Evolutionary conservation across 2,888 invertebrate species (phyloP), one percentile per base, ranked within the genome.

Genomic region (Coecobrya sp.): DNA sequence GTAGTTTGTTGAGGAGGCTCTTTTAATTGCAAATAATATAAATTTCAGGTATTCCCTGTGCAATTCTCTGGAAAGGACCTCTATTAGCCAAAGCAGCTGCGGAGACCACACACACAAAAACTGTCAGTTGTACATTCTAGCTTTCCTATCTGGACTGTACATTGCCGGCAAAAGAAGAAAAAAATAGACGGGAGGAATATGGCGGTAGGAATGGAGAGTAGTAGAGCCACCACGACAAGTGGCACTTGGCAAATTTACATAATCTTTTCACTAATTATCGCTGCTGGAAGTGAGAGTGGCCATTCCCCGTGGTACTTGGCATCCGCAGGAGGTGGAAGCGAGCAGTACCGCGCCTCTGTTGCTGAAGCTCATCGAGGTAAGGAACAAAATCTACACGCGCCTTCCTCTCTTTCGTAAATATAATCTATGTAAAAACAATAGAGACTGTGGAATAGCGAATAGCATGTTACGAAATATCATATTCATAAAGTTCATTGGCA

Each of bases 201-300:
- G 84, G 84, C 84, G 19, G 16, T 89, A 52, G 82, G 89, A 82
- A 68, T 70, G 55, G 55, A 65, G 68, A 68, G 81, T 30, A 68
- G 81, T 30, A 49, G 36, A 19, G 55, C 76, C 42, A 62, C 79
- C 76, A 79, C 42, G 76, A 79, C 85, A 68, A 90, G 90, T 76
- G 87, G 52, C 59, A 68, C 55, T 76, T 91, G 93, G 84, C 92
- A 92, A 59, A 92, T 93, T 89, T 92, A 86, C 92, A 93, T 93
- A 91, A 91, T 93, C 86, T 93, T 93, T 89, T 91, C 92, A 70
- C 88, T 93, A 87, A 90, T 92, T 62, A 92, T 93, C 92, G 92
- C 88, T 73, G 92, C 92, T 49, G 91, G 92, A 49, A 92, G 93
- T 82, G 93, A 93, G 81, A 93, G 93, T 89, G 93, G 92, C 13